These are phyloP conservation scores for Psittacula derbiana DNA, from an alignment of 2,797 vertebrate genomes.

Conservation along the genomic window DNA sequence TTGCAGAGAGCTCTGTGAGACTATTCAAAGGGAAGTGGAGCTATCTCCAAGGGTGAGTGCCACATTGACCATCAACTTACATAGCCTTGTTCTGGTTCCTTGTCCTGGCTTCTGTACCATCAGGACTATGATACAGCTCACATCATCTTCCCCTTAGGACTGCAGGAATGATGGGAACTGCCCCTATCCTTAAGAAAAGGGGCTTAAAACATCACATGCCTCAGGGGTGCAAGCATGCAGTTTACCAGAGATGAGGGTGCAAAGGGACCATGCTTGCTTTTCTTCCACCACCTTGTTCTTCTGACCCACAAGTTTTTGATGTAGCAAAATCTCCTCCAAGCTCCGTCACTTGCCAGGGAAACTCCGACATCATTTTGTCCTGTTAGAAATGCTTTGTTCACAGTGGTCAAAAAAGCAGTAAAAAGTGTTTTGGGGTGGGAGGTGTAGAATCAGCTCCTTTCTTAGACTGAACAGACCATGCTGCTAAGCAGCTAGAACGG, in stretches of 20 bases:
- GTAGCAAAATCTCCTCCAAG: background rate
- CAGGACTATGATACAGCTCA: background rate
- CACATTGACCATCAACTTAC: background rate
- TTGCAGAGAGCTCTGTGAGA: background rate
- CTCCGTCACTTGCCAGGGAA: background rate
- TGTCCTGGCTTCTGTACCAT: background rate
- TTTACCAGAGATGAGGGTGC: background rate
- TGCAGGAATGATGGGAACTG: background rate
- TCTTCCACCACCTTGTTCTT: background rate
- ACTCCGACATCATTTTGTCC: background rate
- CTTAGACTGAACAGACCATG: background rate
- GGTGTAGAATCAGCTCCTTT: background rate
- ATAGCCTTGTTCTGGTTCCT: background rate
- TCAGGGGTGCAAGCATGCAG: background rate
- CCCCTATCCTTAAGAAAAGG: background rate
- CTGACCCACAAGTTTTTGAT: background rate
- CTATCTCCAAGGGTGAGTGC: background rate
- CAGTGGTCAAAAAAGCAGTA: fast-evolving
- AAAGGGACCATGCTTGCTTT: background rate
- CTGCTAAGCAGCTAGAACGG: background rate
- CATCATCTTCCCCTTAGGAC: background rate
- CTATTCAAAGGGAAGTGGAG: background rate
- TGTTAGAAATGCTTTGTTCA: background rate
- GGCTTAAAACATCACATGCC: background rate
- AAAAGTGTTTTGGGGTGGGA: background rate